phyloP scores from a whole-genome alignment of 2,888 invertebrate species.

The Xestia xanthographa region DNA sequence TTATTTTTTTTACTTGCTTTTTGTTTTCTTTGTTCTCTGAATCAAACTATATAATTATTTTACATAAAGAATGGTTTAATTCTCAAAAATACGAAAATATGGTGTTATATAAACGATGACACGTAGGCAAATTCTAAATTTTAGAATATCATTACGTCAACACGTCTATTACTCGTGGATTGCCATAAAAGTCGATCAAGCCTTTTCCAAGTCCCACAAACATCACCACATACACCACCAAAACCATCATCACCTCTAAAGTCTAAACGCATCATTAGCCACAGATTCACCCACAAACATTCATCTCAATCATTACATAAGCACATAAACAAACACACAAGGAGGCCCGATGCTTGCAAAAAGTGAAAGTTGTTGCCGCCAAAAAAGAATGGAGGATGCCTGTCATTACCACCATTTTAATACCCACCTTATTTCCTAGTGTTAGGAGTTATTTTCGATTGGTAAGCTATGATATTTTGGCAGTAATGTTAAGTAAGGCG shows the following conservation, averaged over 20 bases:
- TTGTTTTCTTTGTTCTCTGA: not conserved
- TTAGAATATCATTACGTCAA: not conserved
- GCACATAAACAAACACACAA: slow-evolving; percentile 52
- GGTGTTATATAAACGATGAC: not conserved
- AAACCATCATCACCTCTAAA: too few relatives aligned
- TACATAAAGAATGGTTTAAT: not conserved
- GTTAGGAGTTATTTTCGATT: slow-evolving; percentile 24
- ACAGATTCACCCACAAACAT: slow-evolving; percentile 21
- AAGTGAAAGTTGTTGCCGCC: slow-evolving; percentile 61
- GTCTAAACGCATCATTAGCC: not conserved
- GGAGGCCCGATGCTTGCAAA: slow-evolving; percentile 56
- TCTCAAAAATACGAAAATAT: not conserved
- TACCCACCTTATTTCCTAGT: slow-evolving; percentile 31
- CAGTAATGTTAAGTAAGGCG: slow-evolving; percentile 57
- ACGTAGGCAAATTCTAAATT: not conserved
- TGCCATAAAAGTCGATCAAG: not conserved
- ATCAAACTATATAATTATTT: not conserved
- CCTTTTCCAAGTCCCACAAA: not conserved
- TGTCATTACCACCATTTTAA: slow-evolving; percentile 3
- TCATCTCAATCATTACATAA: slow-evolving; percentile 59
- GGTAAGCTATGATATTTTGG: slow-evolving; percentile 12
- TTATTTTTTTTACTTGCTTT: too few relatives aligned
- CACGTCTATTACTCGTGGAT: not conserved
- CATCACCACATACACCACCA: too few relatives aligned
- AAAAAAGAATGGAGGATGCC: slow-evolving; percentile 60